Evolutionary conservation across 2,888 invertebrate genomes (phyloP).

Genomic region (Toxonevra muliebris): DNA sequence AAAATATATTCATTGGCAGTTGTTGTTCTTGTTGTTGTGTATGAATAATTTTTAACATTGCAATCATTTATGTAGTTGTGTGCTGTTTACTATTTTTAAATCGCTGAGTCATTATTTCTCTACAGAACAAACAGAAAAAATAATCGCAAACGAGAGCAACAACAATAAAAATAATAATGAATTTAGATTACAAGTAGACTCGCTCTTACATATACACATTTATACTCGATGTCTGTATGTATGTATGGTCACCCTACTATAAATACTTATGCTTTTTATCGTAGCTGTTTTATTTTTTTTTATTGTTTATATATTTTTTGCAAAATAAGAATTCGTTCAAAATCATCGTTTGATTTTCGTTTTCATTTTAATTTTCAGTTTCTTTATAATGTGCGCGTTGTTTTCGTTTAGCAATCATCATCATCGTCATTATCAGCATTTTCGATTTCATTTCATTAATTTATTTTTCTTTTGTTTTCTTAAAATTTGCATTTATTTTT

Average conservation of each 20-base stretch:
- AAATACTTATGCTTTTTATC: neutral
- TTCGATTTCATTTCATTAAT: too few relatives aligned
- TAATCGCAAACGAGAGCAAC: neutral
- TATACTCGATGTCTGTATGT: neutral
- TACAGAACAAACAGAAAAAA: neutral
- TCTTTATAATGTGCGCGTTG: too few relatives aligned
- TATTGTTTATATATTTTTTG: neutral
- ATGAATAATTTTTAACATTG: neutral
- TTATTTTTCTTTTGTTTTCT: too few relatives aligned
- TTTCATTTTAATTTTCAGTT: too few relatives aligned
- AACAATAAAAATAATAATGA: conserved; percentile 4
- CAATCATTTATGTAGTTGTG: conserved; percentile 30
- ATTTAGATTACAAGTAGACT: neutral
- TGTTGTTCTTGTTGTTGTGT: conserved; percentile 12
- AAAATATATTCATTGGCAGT: neutral
- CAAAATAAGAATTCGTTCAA: neutral
- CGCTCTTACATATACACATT: neutral
- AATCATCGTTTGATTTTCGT: too few relatives aligned
- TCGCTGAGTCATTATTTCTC: conserved; percentile 61
- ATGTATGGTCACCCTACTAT: neutral
- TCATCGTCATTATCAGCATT: too few relatives aligned
- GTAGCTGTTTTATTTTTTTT: neutral
- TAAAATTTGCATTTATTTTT: too few relatives aligned
- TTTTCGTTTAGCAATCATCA: too few relatives aligned
- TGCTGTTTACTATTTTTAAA: conserved; percentile 65